Evolutionary conservation across 2,888 invertebrate species (phyloP).

Genomic region (Parnassius orleans): DNA sequence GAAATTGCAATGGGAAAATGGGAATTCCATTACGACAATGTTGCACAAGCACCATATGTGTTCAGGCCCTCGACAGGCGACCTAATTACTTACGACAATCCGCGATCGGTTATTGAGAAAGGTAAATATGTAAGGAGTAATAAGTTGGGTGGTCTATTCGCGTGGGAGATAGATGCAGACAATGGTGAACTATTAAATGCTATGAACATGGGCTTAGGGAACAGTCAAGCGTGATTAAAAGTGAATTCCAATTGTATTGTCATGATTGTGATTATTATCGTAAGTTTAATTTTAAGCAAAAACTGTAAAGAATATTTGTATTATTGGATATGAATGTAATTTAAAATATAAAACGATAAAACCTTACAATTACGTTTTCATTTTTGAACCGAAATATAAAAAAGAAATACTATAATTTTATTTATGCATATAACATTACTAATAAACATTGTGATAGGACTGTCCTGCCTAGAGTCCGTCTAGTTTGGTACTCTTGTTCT

Average conservation of each 20-base stretch:
- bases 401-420: too few relatives aligned
- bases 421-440: too few relatives aligned
- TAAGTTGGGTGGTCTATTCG: conserved; percentile 70
- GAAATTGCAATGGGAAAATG: conserved; percentile 68
- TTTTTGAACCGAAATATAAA: not conserved
- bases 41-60: conserved; percentile 74
- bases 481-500: too few relatives aligned
- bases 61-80: conserved; percentile 68
- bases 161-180: conserved; percentile 76
- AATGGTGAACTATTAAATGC: conserved; percentile 73
- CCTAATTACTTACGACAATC: conserved; percentile 69
- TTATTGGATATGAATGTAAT: conserved; percentile 38
- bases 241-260: conserved; percentile 14
- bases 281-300: conserved; percentile 41
- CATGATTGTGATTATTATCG: conserved; percentile 39
- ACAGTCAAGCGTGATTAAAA: conserved; percentile 44
- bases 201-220: conserved; percentile 74
- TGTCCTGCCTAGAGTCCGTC: too few relatives aligned
- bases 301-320: conserved; percentile 35
- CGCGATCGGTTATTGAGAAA: conserved; percentile 70
- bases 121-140: conserved; percentile 74
- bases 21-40: conserved; percentile 71
- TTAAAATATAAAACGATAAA: conserved; percentile 28
- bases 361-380: not conserved
- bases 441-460: too few relatives aligned